These are phyloP conservation scores for Pammene aurita DNA, from an alignment of 2,888 invertebrate species.

Conservation along the genomic window DNA sequence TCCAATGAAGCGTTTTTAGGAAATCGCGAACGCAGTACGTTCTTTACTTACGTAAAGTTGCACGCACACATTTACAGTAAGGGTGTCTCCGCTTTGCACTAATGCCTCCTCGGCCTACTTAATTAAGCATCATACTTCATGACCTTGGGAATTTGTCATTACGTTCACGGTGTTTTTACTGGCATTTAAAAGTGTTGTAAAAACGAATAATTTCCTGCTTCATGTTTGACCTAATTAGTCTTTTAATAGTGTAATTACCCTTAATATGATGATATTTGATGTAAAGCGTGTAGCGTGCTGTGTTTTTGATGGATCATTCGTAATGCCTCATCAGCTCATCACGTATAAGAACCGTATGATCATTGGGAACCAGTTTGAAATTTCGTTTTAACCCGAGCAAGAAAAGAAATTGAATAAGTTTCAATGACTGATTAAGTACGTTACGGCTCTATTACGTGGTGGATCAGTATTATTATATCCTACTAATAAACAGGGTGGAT, in stretches of 20 bases:
- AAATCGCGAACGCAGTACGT: neutral
- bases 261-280: conserved; percentile 18
- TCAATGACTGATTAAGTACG: too few relatives aligned
- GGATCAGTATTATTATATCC: too few relatives aligned
- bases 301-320: neutral
- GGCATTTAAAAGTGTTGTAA: conserved; percentile 19
- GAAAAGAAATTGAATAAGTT: too few relatives aligned
- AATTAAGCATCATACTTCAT: conserved; percentile 29
- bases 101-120: conserved; percentile 31
- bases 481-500: too few relatives aligned
- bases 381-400: too few relatives aligned
- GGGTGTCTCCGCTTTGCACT: conserved; percentile 36
- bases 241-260: conserved; percentile 22
- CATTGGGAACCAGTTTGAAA: too few relatives aligned
- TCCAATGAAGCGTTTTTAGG: neutral
- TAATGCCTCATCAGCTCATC: neutral
- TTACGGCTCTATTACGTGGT: too few relatives aligned
- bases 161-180: conserved; percentile 28
- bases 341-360: too few relatives aligned
- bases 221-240: conserved; percentile 25
- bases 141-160: conserved; percentile 25
- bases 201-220: conserved; percentile 24
- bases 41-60: neutral
- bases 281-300: neutral
- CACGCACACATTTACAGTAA: conserved; percentile 6